A percentile compares a stretch with the other conserved stretches of the same genome.
These are phyloP conservation scores for Heliconius congener DNA, from an alignment of 1,140 invertebrate species.

Conservation along the genomic window DNA sequence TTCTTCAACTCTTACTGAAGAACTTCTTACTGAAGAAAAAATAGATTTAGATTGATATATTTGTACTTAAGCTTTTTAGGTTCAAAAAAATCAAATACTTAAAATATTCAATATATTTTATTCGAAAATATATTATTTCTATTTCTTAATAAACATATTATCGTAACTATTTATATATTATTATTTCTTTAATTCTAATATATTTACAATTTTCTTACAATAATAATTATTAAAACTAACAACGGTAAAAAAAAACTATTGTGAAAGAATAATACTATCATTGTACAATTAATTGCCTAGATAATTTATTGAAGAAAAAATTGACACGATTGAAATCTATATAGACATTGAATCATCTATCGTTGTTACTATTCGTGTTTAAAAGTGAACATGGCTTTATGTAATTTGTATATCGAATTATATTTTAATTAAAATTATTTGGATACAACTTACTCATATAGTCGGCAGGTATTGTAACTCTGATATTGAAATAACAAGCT, in stretches of 20 bases:
- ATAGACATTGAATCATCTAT: background rate
- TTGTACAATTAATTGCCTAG: background rate
- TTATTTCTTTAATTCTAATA: background rate
- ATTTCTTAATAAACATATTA: slow-evolving; percentile 9
- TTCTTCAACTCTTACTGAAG: too few relatives aligned
- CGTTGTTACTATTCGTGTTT: background rate
- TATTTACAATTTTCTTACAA: background rate
- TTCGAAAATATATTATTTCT: slow-evolving; percentile 8
- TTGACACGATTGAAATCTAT: background rate
- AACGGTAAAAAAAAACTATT: background rate
- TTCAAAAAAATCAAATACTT: background rate
- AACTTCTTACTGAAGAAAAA: too few relatives aligned
- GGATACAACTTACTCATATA: background rate
- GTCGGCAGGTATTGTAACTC: background rate
- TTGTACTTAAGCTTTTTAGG: background rate
- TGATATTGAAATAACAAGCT: background rate
- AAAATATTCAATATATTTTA: slow-evolving; percentile 9
- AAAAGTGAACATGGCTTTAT: background rate
- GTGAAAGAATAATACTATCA: background rate
- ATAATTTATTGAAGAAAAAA: background rate
- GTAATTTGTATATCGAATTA: background rate
- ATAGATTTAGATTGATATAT: too few relatives aligned
- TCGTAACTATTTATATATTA: slow-evolving; percentile 13
- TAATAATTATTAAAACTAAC: background rate
- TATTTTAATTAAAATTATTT: background rate